These are phyloP conservation scores for Diabrotica undecimpunctata DNA, from an alignment of 1,140 invertebrate species.

Conservation along the genomic window DNA sequence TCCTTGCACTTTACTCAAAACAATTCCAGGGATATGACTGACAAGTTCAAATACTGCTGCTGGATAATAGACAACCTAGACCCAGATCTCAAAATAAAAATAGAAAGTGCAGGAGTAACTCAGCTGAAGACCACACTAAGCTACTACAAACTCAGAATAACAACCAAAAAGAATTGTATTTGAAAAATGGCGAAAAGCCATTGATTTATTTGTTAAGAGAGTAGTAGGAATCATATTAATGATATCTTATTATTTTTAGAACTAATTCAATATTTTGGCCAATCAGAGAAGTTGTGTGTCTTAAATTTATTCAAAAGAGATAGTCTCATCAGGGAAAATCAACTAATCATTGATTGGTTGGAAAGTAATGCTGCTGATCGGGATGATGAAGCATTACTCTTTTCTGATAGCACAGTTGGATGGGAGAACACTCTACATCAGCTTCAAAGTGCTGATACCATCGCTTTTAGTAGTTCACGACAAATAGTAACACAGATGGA, in stretches of 20 bases:
- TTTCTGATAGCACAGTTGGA: slow-evolving; percentile 70
- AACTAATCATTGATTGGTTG: slow-evolving; percentile 89
- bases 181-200: no score
- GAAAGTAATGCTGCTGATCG: slow-evolving; percentile 77
- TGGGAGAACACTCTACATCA: slow-evolving; percentile 92
- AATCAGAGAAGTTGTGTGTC: slow-evolving; percentile 63
- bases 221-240: no score
- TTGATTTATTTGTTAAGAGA: no score
- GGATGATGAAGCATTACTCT: slow-evolving; percentile 64
- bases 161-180: no score
- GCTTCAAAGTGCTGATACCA: slow-evolving; percentile 55
- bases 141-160: no score
- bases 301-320: slow-evolving; percentile 62
- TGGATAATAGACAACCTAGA: no score
- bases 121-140: no score
- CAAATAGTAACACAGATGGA: slow-evolving; percentile 75
- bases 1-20: no score
- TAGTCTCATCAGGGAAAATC: slow-evolving; percentile 68
- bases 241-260: neutral
- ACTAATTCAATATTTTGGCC: slow-evolving; percentile 35
- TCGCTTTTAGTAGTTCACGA: slow-evolving; percentile 54
- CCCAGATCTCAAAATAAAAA: no score
- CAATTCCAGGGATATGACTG: no score
- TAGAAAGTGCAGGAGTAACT: no score
- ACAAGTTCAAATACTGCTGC: no score